phyloP scores from a whole-genome alignment of 1,140 invertebrate species.

The Drosophila obscura region DNA sequence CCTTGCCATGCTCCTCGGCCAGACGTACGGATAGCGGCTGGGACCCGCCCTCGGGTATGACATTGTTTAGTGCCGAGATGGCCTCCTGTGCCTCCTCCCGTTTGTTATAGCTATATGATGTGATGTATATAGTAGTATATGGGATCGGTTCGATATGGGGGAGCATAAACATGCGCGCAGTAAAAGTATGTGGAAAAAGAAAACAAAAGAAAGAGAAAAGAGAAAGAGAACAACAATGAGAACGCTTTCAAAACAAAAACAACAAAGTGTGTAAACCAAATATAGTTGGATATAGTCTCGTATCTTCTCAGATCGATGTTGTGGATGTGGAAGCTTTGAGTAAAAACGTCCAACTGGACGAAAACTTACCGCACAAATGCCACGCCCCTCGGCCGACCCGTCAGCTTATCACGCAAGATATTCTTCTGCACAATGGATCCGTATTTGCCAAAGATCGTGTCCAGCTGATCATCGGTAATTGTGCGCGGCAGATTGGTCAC shows the following conservation, averaged over 20 bases:
- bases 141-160: too few species aligned
- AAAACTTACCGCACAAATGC: slow-evolving; percentile 94
- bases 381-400: slow-evolving; percentile 93
- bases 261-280: too few species aligned
- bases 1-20: slow-evolving; percentile 96
- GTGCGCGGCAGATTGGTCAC: slow-evolving; percentile 95
- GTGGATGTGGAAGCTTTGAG: too few species aligned
- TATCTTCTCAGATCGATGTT: too few species aligned
- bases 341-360: too few species aligned
- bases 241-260: too few species aligned
- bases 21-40: slow-evolving; percentile 92
- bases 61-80: slow-evolving; percentile 93
- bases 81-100: slow-evolving; percentile 94
- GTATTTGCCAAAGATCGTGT: slow-evolving; percentile 93
- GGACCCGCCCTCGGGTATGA: slow-evolving; percentile 91
- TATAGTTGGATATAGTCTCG: too few species aligned
- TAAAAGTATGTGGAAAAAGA: too few species aligned
- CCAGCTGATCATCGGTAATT: slow-evolving; percentile 91
- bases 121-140: too few species aligned
- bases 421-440: slow-evolving; percentile 96
- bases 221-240: too few species aligned
- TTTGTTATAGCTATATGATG: slow-evolving; percentile 88
- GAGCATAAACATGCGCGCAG: too few species aligned
- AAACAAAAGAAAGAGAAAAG: too few species aligned
- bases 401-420: slow-evolving; percentile 93